phyloP scores from a whole-genome alignment of 2,797 vertebrate species.

The Tenualosa ilisha region DNA sequence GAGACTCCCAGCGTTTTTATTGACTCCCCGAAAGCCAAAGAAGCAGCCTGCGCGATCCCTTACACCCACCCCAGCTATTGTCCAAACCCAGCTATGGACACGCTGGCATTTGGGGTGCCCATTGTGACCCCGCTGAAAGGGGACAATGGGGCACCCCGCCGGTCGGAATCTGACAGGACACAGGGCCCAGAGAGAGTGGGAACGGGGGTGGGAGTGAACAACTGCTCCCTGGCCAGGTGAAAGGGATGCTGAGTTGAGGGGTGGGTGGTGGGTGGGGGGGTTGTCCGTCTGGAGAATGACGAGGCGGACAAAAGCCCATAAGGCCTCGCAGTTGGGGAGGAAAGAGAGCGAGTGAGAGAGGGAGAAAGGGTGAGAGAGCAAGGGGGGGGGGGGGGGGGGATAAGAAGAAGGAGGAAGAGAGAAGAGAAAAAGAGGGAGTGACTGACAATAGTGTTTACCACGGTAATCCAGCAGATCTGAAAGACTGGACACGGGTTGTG shows the following conservation, averaged over 20 bases:
- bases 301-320: conserved; percentile 5
- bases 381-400: conserved; percentile 9
- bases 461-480: conserved; percentile 32
- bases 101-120: conserved; percentile 53
- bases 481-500: conserved; percentile 26
- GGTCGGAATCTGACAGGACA: conserved; percentile 85
- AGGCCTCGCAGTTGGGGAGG: conserved; percentile 1
- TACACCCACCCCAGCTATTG: conserved; percentile 80
- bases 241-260: conserved; percentile 74
- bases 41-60: conserved; percentile 85
- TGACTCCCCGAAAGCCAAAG: conserved; percentile 89
- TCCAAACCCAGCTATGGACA: conserved; percentile 48
- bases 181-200: conserved; percentile 80
- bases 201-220: conserved; percentile 60
- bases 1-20: conserved; percentile 80
- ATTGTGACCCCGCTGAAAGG: conserved; percentile 78
- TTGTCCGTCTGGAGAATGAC: conserved; percentile 27
- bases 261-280: conserved; percentile 60
- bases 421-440: conserved; percentile 22
- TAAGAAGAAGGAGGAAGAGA: neutral
- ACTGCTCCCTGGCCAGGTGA: conserved; percentile 85
- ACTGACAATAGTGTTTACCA: conserved; percentile 38
- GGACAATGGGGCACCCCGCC: conserved; percentile 87
- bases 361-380: conserved; percentile 30
- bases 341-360: conserved; percentile 23